Evolutionary conservation across 2,797 vertebrate species (phyloP), one percentile per base, ranked within the genome.

Genomic region (Cossypha dichroa): DNA sequence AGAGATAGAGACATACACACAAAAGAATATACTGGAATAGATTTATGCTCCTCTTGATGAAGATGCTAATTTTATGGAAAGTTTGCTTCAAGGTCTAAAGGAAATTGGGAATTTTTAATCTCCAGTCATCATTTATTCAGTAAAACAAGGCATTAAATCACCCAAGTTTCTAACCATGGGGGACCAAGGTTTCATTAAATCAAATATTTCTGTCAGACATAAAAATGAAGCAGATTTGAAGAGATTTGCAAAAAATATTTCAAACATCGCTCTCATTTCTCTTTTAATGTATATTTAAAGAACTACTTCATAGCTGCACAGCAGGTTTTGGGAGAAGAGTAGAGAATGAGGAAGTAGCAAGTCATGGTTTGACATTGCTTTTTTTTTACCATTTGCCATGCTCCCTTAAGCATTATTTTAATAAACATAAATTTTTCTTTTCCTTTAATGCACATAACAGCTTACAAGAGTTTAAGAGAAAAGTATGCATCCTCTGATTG

Each of bases 271-370:
- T 68, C 54, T 83, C 6, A 59, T 29, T 84, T 54, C 12, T 85
- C 41, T 88, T 92, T 93, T 78, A 95, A 94, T 77, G 77, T 83
- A 51, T 84, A 77, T 93, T 97, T 89, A 94, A 92, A 95, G 48
- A 90, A 84, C 11, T 88, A 38, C n/a, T 93, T 85, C 59, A 41
- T 12, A 88, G n/a, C 17, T 76, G 46, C 54, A 63, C 55, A 86
- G 60, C 23, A 85, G 45, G n/a, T 69, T 85, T 81, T 94, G 59
- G 10, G 34, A 45, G 51, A 94, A 92, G 22, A 75, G 36, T 41
- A 89, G 90, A 96, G 91, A 81, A 28, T 67, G 21, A 55, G 3
- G 18, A 96, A 82, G 23, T 29, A 88, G 67, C 26, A 95, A 96
- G 86, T 26, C 77, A 48, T 14, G 88, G 49, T 69, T 93, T 78